Percentiles rank a stretch among this genome's conserved stretches.
phyloP scores from a whole-genome alignment of 2,797 vertebrate genomes.

The Acomys russatus region DNA sequence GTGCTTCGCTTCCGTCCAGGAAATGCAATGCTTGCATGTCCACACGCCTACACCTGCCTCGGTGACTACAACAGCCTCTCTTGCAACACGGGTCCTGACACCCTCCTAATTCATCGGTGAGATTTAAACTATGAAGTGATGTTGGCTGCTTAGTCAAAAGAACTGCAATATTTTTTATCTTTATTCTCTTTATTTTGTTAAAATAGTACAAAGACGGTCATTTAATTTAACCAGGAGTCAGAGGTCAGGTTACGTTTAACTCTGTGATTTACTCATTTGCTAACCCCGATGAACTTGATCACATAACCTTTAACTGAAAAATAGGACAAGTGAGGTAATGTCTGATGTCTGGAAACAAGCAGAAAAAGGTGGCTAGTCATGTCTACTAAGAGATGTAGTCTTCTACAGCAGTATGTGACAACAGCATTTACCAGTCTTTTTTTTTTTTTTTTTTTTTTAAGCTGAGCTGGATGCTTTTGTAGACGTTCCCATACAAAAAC shows the following conservation, averaged over 20 bases:
- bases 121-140: slow-evolving; percentile 1
- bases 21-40: not conserved
- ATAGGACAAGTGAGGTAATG: slow-evolving; percentile 1
- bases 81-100: not conserved
- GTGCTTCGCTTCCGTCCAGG: not conserved
- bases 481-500: not conserved
- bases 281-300: slow-evolving; percentile 11
- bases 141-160: not conserved
- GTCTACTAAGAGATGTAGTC: not conserved
- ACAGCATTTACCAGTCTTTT: not conserved
- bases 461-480: not conserved
- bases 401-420: slow-evolving; percentile 45
- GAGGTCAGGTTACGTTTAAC: not conserved
- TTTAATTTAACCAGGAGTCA: slow-evolving; percentile 4
- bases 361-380: not conserved
- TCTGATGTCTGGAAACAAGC: slow-evolving; percentile 20
- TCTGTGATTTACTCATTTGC: slow-evolving; percentile 34
- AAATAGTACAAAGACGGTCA: not conserved
- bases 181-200: not conserved
- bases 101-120: not conserved
- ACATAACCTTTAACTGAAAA: not conserved
- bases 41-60: not conserved
- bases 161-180: not conserved
- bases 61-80: not conserved
- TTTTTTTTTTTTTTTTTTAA: too few species aligned